Conservation (phyloP, 2,888 invertebrate species). For the Himalopsyche japonica region DNA sequence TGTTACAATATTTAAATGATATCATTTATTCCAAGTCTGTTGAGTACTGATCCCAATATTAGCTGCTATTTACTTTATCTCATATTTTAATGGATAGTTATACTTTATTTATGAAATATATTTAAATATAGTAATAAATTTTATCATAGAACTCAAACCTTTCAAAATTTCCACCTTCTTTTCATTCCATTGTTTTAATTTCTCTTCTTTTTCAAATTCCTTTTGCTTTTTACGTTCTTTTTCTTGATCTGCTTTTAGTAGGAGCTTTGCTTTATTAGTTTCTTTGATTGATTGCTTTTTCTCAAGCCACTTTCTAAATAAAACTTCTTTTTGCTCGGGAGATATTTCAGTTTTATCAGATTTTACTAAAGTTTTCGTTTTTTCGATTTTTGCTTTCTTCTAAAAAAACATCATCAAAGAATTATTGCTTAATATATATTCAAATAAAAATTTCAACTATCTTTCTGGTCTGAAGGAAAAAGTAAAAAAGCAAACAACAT, state of each 20-base stretch:
- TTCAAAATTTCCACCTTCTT: slow-evolving; percentile 63
- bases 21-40: no score
- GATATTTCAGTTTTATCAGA: slow-evolving; percentile 42
- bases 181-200: slow-evolving; percentile 60
- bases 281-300: slow-evolving; percentile 52
- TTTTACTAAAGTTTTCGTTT: not conserved
- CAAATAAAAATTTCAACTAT: no score
- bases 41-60: no score
- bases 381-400: slow-evolving; percentile 31
- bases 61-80: no score
- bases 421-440: no score
- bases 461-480: no score
- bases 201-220: slow-evolving; percentile 53
- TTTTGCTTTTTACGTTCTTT: slow-evolving; percentile 52
- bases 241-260: slow-evolving; percentile 48
- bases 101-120: no score
- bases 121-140: no score
- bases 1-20: no score
- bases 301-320: slow-evolving; percentile 60
- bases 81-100: not conserved
- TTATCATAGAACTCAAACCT: slow-evolving; percentile 48
- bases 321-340: slow-evolving; percentile 55
- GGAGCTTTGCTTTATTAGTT: slow-evolving; percentile 50
- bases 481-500: not conserved
- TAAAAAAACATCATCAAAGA: no score